A percentile compares a stretch with the other conserved stretches of the same genome.
Evolutionary conservation across 2,888 invertebrate species (phyloP).

Genomic region (Campoplex capitator): DNA sequence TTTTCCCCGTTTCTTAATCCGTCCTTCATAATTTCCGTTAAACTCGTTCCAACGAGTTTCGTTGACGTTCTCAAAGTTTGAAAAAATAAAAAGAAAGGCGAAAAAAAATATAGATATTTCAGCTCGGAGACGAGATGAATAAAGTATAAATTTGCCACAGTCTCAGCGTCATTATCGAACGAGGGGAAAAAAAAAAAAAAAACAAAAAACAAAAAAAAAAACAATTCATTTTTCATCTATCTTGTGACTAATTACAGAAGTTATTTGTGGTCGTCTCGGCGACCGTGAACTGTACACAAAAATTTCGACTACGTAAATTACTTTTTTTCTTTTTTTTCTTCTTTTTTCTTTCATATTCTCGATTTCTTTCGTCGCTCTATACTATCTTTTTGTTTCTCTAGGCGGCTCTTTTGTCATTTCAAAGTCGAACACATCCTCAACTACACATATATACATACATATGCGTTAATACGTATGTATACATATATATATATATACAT

Average conservation of each 20-base stretch:
- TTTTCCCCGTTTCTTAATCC: neutral
- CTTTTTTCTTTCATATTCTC: neutral
- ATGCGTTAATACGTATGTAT: conserved; percentile 33
- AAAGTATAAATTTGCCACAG: conserved; percentile 18
- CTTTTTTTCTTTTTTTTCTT: neutral
- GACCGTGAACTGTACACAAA: conserved; percentile 30
- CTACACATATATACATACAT: conserved; percentile 33
- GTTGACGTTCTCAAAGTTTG: no score
- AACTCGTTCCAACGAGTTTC: neutral
- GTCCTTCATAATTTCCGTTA: neutral
- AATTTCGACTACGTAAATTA: conserved; percentile 32
- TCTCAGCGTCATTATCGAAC: neutral
- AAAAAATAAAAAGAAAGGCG: no score
- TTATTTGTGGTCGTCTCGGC: conserved; percentile 13
- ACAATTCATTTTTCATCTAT: conserved; percentile 11
- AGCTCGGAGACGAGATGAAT: conserved; percentile 10
- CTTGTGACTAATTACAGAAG: conserved; percentile 28
- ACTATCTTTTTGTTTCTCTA: conserved; percentile 39
- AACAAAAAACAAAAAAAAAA: neutral
- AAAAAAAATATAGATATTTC: neutral
- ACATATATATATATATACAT: conserved; percentile 39
- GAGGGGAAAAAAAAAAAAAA: neutral
- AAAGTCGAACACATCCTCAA: conserved; percentile 25
- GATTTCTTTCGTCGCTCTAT: conserved; percentile 18
- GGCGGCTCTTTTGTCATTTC: conserved; percentile 31